Evolutionary conservation across 35 echinoderm and acorn worm genomes (phyloP), one percentile per base, ranked within the genome.

Genomic region (Eucidaris tribuloides): DNA sequence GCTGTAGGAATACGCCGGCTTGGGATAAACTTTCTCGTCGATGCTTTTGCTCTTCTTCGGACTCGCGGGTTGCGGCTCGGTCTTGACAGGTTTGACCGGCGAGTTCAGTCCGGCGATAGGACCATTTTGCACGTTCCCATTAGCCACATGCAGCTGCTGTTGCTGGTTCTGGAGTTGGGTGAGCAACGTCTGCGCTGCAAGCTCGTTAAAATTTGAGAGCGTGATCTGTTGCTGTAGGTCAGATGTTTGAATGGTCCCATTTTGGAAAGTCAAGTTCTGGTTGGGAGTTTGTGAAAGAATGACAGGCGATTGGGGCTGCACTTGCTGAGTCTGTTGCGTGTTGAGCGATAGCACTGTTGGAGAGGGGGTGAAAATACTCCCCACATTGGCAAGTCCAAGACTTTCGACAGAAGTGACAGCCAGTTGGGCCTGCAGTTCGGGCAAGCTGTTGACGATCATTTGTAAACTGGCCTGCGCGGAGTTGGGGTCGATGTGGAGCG

Each of bases 1-100:
- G 76, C 96, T 99, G 86, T 99, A 99, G 1, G 96, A 99, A 65
- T 93, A 99, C 1, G 89, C 87, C 22, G 96, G 96, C 71, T 99
- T 99, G 17, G 90, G 76, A 41, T 83, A 93, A 55, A 99, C 42
- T 76, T 99, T 99, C 19, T 92, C 86, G 33, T 39, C 62, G 42
- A 44, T 42, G 5, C 3, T 77, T n/a, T n/a, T n/a, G n/a, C n/a
- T n/a, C n/a, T n/a, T n/a, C 34, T 81, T 85, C 81, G 34, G 78
- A 42, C 76, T 86, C 7, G 65, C 72, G 37, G 62, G 88, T 22
- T 79, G 46, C 28, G 58, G 34, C 20, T 55, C 25, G 65, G 65
- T 55, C 65, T 81, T 36, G 32, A 70, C 65, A 54, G 72, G 43
- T 48, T 60, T 63, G 22, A 63, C n/a, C 23, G 80, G 58, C 7